Evolutionary conservation across 2,113 vertebrate species (phyloP).

Genomic region (Hippoglossus stenolepis): DNA sequence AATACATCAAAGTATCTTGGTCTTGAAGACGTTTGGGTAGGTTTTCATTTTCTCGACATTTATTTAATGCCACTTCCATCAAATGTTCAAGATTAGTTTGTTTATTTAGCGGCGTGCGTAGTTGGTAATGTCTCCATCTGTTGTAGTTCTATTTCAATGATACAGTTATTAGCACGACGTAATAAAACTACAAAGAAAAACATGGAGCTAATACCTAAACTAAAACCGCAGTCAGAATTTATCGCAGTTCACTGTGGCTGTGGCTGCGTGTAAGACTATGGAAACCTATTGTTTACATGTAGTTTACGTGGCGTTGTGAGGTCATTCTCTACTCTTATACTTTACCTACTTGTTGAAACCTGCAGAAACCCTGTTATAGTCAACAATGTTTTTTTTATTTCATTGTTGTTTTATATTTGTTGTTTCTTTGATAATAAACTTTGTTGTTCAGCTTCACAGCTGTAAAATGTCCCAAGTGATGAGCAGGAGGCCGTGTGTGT

Average conservation of each 20-base stretch:
- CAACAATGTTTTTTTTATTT: background rate
- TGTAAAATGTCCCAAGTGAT: background rate
- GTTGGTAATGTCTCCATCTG: background rate
- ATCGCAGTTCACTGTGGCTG: background rate
- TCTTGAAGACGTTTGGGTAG: too few relatives aligned
- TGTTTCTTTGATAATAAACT: constrained; percentile 5
- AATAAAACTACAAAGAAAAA: background rate
- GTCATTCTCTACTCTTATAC: too few relatives aligned
- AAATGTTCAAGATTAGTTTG: background rate
- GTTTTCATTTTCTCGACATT: too few relatives aligned
- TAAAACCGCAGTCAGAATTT: background rate
- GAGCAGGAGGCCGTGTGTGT: background rate
- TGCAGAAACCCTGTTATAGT: background rate
- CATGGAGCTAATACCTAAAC: too few relatives aligned
- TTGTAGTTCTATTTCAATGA: background rate
- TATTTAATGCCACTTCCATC: background rate
- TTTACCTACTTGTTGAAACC: background rate
- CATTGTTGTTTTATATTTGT: background rate
- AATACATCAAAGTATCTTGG: background rate
- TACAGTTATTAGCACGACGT: too few relatives aligned
- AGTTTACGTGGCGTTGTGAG: too few relatives aligned
- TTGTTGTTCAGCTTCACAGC: background rate
- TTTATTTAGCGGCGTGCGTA: background rate
- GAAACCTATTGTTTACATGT: too few relatives aligned
- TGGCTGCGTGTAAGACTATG: too few relatives aligned